These are phyloP conservation scores for Panopea generosa DNA, from an alignment of 2,888 invertebrate genomes.

Conservation along the genomic window DNA sequence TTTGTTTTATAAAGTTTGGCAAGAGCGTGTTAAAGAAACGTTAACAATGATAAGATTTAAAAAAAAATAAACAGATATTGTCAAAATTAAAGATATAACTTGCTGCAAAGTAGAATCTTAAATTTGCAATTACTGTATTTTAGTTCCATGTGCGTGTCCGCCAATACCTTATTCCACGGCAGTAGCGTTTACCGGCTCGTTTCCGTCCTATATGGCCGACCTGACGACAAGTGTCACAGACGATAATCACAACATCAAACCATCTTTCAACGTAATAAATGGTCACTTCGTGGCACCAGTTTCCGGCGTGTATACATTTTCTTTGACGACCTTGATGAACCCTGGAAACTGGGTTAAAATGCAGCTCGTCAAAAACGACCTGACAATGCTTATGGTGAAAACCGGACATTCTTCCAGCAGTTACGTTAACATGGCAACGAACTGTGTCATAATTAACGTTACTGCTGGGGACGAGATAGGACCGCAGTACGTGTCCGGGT, in stretches of 20 bases:
- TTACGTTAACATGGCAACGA: slow-evolving; percentile 53
- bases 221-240: slow-evolving; percentile 28
- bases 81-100: no score
- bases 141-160: slow-evolving; percentile 35
- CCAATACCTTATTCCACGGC: background rate
- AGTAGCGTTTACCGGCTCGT: slow-evolving; percentile 51
- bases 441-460: slow-evolving; percentile 40
- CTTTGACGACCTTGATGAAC: slow-evolving; percentile 37
- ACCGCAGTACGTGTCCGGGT: slow-evolving; percentile 49
- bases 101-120: no score
- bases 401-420: slow-evolving; percentile 45
- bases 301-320: slow-evolving; percentile 50
- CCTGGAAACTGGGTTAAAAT: slow-evolving; percentile 41
- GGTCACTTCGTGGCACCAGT: slow-evolving; percentile 49
- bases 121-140: no score
- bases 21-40: no score
- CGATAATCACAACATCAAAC: slow-evolving; percentile 46
- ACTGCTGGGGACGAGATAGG: slow-evolving; percentile 48
- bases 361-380: slow-evolving; percentile 47
- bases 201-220: slow-evolving; percentile 18
- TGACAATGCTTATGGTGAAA: slow-evolving; percentile 31
- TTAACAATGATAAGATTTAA: no score
- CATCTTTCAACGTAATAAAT: slow-evolving; percentile 20
- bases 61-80: no score
- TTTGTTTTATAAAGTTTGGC: no score